Evolutionary conservation across 2,797 vertebrate species (phyloP).

Genomic region (Chrysocyon brachyurus): DNA sequence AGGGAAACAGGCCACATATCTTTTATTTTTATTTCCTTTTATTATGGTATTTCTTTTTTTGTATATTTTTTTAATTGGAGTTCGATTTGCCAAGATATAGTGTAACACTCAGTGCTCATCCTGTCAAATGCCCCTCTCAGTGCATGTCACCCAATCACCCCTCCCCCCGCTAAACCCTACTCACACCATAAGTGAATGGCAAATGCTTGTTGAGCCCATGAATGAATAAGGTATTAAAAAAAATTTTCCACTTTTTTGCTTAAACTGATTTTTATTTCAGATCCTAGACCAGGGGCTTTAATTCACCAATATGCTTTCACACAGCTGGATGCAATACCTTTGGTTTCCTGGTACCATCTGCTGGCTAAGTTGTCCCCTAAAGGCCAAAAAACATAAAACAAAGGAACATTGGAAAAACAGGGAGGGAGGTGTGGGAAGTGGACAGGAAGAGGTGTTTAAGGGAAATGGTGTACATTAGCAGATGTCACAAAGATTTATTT

Average conservation of each 20-base stretch:
- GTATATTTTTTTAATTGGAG: too few relatives aligned
- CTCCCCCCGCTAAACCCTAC: not conserved
- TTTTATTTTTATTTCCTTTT: constrained; percentile 45
- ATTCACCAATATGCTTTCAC: constrained; percentile 28
- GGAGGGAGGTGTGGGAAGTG: constrained; percentile 65
- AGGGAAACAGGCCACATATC: not conserved
- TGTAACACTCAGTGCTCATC: too few relatives aligned
- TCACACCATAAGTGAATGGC: not conserved
- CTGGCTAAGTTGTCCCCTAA: constrained; percentile 51
- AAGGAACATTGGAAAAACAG: constrained; percentile 55
- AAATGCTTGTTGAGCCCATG: constrained; percentile 40
- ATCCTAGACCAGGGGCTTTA: constrained; percentile 15
- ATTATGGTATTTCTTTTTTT: not conserved
- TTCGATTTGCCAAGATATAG: too few relatives aligned
- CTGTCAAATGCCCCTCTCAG: too few relatives aligned
- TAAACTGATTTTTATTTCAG: constrained; percentile 63
- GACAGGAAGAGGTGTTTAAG: constrained; percentile 80
- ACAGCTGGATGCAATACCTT: constrained; percentile 68
- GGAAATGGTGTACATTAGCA: constrained; percentile 73
- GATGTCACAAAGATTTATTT: constrained; percentile 80
- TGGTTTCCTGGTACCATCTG: constrained; percentile 71
- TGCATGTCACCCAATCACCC: too few relatives aligned
- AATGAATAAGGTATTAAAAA: constrained; percentile 29
- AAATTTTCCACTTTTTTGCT: constrained; percentile 45
- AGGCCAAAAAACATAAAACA: constrained; percentile 46